A percentile compares a stretch with the other conserved stretches of the same genome.
Conservation (phyloP, 2,888 invertebrate species). For the Girardia tigrina region DNA sequence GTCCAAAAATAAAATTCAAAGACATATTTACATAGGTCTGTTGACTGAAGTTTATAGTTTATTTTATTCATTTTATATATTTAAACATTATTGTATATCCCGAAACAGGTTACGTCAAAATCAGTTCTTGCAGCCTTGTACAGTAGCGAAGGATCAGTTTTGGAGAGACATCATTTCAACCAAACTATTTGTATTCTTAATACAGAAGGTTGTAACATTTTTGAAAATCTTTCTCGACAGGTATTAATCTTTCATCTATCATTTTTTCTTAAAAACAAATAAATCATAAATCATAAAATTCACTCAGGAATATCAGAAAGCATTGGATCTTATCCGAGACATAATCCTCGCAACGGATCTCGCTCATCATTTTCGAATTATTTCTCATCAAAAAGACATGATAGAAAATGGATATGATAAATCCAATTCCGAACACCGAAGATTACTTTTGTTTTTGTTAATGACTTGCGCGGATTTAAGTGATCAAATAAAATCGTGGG, state of each 20-base stretch:
- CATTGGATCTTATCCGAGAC: conserved; percentile 62
- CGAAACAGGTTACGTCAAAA: conserved; percentile 39
- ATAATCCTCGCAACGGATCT: conserved; percentile 68
- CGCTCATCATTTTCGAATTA: conserved; percentile 60
- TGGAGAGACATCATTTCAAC: conserved; percentile 72
- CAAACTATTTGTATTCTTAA: conserved; percentile 71
- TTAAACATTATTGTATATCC: neutral
- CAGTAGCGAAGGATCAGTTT: conserved; percentile 70
- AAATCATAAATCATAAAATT: neutral
- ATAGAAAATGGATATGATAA: conserved; percentile 43
- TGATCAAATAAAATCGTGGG: conserved; percentile 66
- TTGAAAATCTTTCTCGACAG: conserved; percentile 59
- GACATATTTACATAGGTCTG: too few relatives aligned
- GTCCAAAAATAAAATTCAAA: too few relatives aligned
- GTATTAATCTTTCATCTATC: conserved; percentile 41
- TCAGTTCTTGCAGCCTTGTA: conserved; percentile 64
- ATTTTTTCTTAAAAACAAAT: neutral
- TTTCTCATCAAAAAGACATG: conserved; percentile 49
- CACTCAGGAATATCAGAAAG: conserved; percentile 58
- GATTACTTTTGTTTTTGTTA: conserved; percentile 60
- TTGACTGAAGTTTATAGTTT: too few relatives aligned
- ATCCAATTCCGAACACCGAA: conserved; percentile 51
- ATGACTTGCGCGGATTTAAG: conserved; percentile 74
- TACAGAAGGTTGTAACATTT: conserved; percentile 69
- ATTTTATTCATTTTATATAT: neutral